Base-by-base conservation (phyloP, 1,140 invertebrate species). In the Leptoteleia sp. region DNA sequence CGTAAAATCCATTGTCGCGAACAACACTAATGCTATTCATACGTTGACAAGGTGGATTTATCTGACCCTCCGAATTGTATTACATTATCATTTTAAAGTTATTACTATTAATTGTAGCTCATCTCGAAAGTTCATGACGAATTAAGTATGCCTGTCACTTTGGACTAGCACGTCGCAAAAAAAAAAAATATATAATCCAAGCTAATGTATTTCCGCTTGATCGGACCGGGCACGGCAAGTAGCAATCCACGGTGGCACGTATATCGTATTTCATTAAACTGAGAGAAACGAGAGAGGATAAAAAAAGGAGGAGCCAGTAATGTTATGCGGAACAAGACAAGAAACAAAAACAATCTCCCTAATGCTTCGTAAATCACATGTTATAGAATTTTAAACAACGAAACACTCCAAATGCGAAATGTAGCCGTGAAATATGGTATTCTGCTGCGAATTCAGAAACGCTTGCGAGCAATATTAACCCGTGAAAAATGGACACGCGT, bases 331-430 rank as follows among this genome's bases (percentile, higher is more conserved):
- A 76, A 62, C 48, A 62, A 54, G 55, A 50, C 8, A 47, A 68
- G 62, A 76, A 68, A 76, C 72, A 76, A 76, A 75, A 76, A 76
- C 62, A 76, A 76, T 76, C 68, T 62, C 37, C 62, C 55, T 68
- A 76, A 76, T 76, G 72, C 72, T 76, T 62, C 62, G 72, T 68
- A 76, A 76, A 76, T 76, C 72, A 62, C 55, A 19, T 54, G 61
- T 67, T 67, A 61, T 67, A 61, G 54, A 67, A 76, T 76, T 67
- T 70, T 70, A 70, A 70, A 59, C 73, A 52, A 43, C 48, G 25
- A 35, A 68, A 57, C 25, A 70, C 16, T 48, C 47, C 12, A 31
- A 61, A 48, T 55, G 29, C 29, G 25, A 55, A 62, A 68, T 35
- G 13, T 3, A 8, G 50, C 12, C 27, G 12, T 43, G 50, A 64